Evolutionary conservation across 2,797 vertebrate species (phyloP), one percentile per base, ranked within the genome.

Genomic region (Acanthornis magna): DNA sequence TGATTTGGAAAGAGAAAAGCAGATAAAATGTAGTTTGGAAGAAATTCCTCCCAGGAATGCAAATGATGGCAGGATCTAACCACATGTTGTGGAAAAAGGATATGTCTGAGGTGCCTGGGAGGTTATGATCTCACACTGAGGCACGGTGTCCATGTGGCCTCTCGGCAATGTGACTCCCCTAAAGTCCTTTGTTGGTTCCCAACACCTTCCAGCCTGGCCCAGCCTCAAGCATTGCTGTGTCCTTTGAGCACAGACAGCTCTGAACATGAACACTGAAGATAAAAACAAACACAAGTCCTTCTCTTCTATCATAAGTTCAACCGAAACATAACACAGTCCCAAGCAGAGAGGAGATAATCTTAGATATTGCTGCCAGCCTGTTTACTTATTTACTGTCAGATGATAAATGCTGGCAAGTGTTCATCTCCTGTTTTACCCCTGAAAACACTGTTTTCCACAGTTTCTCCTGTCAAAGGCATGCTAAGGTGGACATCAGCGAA

Each of bases 91-190:
- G 57, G 70, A 48, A 34, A 61, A 63, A 73, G 6, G 34, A 2
- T 2, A 0, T 9, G 2, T 60, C 45, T 55, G 23, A 82, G 55
- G 45, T 73, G 53, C 60, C 40, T 54, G 38, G 50, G n/a, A 62
- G 47, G 30, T 73, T 80, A n/a, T 36, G 57, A 2, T 55, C 13
- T 62, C 60, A 32, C 1, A 2, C 3, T 38, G 51, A 27, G 65
- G 27, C 48, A 54, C 0, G 0, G 16, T 55, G 57, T 60, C 29
- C 1, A 0, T n/a, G 32, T 29, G 63, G n/a, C 13, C 68, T 81
- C 60, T 36, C 27, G 61, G 18, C 0, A 2, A 6, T 22, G 55
- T 55, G 48, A 20, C 20, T 85, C 45, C 29, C 16, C 45, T 43
- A 3, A 74, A 90, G 20, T 42, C 43, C 27, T 75, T 66, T 66